A percentile compares a stretch with the other conserved stretches of the same genome.
Conservation (phyloP, 2,797 vertebrate genomes). For the Morus bassanus region DNA sequence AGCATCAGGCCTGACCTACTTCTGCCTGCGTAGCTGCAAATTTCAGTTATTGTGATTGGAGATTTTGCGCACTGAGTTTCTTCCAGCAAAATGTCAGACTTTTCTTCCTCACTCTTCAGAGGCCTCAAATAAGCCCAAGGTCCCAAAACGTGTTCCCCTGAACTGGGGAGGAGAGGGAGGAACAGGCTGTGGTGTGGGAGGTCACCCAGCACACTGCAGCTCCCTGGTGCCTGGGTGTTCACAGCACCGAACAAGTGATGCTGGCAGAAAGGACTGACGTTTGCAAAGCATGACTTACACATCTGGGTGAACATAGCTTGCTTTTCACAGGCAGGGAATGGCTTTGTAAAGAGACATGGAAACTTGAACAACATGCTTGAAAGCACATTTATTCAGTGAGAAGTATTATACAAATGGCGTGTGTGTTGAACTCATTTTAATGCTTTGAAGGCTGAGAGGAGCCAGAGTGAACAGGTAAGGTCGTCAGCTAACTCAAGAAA, state of each 20-base stretch:
- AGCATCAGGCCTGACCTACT: constrained; percentile 20
- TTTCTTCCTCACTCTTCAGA: not conserved
- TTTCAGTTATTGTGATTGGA: not conserved
- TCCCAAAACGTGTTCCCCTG: not conserved
- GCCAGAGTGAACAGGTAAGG: not conserved
- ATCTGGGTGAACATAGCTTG: not conserved
- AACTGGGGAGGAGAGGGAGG: not conserved
- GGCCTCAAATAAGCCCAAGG: not conserved
- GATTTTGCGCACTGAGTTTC: not conserved
- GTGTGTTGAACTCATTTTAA: constrained; percentile 13
- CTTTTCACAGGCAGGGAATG: not conserved
- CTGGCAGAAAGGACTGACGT: not conserved
- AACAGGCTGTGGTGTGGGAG: not conserved
- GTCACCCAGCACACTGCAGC: not conserved
- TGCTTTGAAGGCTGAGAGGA: not conserved
- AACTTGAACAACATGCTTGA: not conserved
- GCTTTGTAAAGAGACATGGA: not conserved
- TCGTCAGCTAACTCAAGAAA: not conserved
- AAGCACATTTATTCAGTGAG: not conserved
- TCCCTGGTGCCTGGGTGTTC: not conserved
- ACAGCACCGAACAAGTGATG: fast-evolving
- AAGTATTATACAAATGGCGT: not conserved
- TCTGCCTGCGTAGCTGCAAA: not conserved
- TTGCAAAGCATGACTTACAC: not conserved
- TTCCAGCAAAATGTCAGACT: not conserved